A percentile compares a stretch with the other conserved stretches of the same genome.
Conservation (phyloP, 2,888 invertebrate species). For the Cataglyphis albicans region DNA sequence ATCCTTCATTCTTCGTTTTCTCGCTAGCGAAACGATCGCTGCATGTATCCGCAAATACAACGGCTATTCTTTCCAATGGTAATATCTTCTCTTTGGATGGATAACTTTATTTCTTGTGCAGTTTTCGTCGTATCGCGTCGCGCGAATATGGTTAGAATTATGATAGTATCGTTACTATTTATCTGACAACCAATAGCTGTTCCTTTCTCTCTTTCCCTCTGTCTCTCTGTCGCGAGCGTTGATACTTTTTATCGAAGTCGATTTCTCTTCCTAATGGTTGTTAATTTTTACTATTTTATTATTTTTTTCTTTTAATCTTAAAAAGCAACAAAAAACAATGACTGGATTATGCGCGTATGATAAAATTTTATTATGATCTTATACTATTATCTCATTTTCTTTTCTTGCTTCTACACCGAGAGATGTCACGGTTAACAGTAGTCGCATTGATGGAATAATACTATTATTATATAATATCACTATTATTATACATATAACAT, state of each 20-base stretch:
- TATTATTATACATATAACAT: neutral
- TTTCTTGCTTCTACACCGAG: neutral
- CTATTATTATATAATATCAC: neutral
- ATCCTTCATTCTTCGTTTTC: constrained; percentile 5
- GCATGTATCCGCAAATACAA: constrained; percentile 54
- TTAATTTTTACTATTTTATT: constrained; percentile 6
- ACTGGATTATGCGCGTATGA: neutral
- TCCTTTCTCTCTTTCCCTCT: neutral
- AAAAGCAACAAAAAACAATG: neutral
- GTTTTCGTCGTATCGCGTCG: constrained; percentile 44
- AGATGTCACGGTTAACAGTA: neutral
- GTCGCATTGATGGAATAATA: neutral
- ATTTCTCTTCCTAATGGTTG: neutral
- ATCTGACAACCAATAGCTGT: constrained; percentile 7
- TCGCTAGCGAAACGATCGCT: constrained; percentile 58
- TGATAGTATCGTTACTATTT: constrained; percentile 56
- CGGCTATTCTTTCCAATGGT: constrained; percentile 37
- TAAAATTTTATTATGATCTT: neutral
- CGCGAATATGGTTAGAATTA: constrained; percentile 53
- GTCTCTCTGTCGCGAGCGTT: neutral
- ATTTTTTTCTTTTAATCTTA: neutral
- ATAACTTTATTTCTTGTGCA: constrained; percentile 11
- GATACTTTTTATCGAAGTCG: neutral
- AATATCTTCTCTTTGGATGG: constrained; percentile 52
- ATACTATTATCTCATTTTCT: neutral